Percentiles rank a stretch among this genome's conserved stretches.
These are phyloP conservation scores for Ophion ventricosus DNA, from an alignment of 2,888 invertebrate species.

Conservation along the genomic window DNA sequence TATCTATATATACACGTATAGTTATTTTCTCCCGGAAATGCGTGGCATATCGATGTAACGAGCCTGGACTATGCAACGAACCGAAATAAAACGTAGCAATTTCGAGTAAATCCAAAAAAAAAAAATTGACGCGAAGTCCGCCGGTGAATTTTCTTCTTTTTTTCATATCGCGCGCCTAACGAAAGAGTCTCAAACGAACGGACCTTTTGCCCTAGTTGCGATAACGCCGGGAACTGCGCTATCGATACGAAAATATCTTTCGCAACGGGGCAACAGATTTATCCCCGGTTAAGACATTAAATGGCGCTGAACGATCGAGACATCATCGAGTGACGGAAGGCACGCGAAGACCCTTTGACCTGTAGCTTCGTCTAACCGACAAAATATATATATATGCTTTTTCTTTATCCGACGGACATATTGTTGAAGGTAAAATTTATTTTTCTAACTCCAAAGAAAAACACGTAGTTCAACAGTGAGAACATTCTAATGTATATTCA, in stretches of 20 bases:
- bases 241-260: neutral
- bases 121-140: neutral
- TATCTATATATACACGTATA: neutral
- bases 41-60: neutral
- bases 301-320: neutral
- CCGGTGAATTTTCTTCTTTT: neutral
- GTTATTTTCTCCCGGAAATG: neutral
- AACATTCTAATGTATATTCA: constrained; percentile 29
- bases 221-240: neutral
- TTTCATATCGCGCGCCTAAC: neutral
- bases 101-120: neutral
- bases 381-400: constrained; percentile 40
- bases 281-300: neutral
- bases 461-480: constrained; percentile 35
- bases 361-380: constrained; percentile 9
- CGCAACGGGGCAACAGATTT: constrained; percentile 45
- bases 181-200: neutral
- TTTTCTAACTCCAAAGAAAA: constrained; percentile 40
- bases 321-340: neutral
- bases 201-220: no score
- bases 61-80: neutral
- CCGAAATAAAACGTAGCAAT: neutral
- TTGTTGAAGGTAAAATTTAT: constrained; percentile 41
- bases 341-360: constrained; percentile 53
- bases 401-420: constrained; percentile 17